A percentile compares a stretch with the other conserved stretches of the same genome.
phyloP scores from a whole-genome alignment of 2,888 invertebrate species.

The Rhorus exstirpatorius region DNA sequence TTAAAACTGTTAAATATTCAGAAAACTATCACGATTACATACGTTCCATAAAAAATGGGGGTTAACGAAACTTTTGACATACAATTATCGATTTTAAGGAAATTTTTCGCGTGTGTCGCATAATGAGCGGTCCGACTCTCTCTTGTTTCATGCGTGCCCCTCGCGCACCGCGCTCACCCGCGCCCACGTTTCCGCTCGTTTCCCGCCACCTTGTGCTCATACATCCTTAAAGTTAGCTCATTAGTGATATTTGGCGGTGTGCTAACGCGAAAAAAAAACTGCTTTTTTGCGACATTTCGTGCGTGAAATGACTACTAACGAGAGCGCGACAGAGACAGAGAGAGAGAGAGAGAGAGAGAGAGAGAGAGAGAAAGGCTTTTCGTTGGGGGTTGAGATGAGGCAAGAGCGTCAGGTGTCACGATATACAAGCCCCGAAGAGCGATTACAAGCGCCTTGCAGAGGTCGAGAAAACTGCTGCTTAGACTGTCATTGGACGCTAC shows the following conservation, averaged over 20 bases:
- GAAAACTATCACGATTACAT: too few species aligned
- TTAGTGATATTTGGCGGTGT: constrained; percentile 54
- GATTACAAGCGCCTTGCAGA: constrained; percentile 73
- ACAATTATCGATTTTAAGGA: too few species aligned
- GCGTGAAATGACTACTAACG: background rate
- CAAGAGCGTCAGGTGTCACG: constrained; percentile 73
- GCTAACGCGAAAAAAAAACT: constrained; percentile 51
- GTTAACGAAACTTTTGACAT: too few species aligned
- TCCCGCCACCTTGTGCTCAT: too few species aligned
- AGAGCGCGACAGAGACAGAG: background rate
- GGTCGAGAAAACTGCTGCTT: constrained; percentile 33
- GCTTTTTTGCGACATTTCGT: constrained; percentile 49
- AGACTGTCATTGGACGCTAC: constrained; percentile 50
- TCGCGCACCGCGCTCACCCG: too few species aligned
- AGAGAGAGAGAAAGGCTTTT: constrained; percentile 19
- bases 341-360: constrained; percentile 8
- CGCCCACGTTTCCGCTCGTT: too few species aligned
- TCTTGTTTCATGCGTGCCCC: too few species aligned
- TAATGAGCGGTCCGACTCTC: too few species aligned
- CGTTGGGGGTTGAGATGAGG: constrained; percentile 17
- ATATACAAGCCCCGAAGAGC: constrained; percentile 73
- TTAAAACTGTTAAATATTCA: too few species aligned
- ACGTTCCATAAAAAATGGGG: too few species aligned
- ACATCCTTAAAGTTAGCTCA: constrained; percentile 54
- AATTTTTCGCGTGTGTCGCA: too few species aligned